Conservation (phyloP, 1,140 invertebrate genomes). For the Caenorhabditis latens region DNA sequence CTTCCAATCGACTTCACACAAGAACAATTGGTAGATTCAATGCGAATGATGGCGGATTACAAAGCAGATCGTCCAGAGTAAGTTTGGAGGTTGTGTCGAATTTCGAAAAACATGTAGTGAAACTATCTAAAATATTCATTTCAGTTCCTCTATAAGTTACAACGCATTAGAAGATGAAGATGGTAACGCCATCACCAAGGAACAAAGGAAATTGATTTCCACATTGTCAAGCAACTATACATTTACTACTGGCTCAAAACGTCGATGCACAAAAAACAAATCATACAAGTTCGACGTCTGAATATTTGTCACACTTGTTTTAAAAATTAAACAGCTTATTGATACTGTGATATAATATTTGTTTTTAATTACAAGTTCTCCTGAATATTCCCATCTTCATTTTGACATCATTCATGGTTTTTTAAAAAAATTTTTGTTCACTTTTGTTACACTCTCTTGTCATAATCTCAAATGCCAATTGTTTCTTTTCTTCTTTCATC, state of each 20-base stretch:
- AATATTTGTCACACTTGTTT: no score
- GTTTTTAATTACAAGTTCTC: no score
- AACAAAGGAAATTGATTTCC: constrained; percentile 12
- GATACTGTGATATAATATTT: no score
- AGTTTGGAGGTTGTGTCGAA: neutral
- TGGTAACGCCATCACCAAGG: neutral
- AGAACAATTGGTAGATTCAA: neutral
- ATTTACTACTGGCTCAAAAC: neutral
- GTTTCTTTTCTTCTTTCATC: neutral
- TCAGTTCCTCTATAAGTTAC: neutral
- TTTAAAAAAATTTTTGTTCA: neutral
- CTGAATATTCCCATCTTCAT: no score
- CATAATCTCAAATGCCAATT: no score
- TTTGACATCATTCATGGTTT: no score
- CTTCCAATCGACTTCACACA: constrained; percentile 8
- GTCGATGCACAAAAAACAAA: neutral
- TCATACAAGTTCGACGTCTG: no score
- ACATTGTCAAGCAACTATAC: neutral
- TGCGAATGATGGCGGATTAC: neutral
- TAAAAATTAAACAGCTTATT: no score
- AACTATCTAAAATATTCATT: neutral
- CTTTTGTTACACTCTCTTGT: neutral
- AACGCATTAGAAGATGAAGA: neutral
- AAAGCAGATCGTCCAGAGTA: neutral
- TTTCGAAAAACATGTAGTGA: neutral